Percentiles rank a stretch among this genome's conserved stretches.
phyloP scores from a whole-genome alignment of 2,888 invertebrate species.

The Abrostola triplasia region DNA sequence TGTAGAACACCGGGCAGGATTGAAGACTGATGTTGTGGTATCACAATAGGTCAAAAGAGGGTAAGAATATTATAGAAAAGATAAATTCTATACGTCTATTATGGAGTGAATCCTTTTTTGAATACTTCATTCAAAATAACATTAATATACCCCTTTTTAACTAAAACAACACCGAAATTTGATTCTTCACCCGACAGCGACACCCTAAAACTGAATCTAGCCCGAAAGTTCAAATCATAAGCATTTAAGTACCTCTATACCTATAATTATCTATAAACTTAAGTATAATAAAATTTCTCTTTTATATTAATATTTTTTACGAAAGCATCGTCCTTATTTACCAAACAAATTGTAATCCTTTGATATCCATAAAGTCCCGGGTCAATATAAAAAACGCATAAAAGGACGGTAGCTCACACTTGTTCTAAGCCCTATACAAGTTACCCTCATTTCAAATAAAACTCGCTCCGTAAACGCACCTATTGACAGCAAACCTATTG shows the following conservation, averaged over 20 bases:
- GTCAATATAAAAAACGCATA: conserved; percentile 28
- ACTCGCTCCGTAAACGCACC: conserved; percentile 41
- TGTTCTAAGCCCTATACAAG: conserved; percentile 33
- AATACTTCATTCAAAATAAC: no score
- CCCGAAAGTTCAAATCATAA: no score
- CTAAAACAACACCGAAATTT: no score
- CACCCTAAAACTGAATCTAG: no score
- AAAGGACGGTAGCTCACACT: conserved; percentile 30
- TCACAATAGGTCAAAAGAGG: no score
- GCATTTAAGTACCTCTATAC: no score
- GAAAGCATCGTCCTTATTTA: neutral
- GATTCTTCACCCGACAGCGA: no score
- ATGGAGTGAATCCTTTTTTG: no score
- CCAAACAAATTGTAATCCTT: conserved; percentile 7
- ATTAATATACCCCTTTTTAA: no score
- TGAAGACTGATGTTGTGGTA: neutral
- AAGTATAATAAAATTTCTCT: neutral
- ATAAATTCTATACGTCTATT: no score
- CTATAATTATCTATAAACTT: neutral
- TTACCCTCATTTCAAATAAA: conserved; percentile 29
- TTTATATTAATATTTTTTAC: neutral
- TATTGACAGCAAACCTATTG: conserved; percentile 56
- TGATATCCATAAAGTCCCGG: conserved; percentile 23
- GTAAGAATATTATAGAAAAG: no score
- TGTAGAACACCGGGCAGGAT: conserved; percentile 6